Evolutionary conservation across 2,797 vertebrate species (phyloP), one percentile per base, ranked within the genome.

Genomic region (Amphiprion clarkii): DNA sequence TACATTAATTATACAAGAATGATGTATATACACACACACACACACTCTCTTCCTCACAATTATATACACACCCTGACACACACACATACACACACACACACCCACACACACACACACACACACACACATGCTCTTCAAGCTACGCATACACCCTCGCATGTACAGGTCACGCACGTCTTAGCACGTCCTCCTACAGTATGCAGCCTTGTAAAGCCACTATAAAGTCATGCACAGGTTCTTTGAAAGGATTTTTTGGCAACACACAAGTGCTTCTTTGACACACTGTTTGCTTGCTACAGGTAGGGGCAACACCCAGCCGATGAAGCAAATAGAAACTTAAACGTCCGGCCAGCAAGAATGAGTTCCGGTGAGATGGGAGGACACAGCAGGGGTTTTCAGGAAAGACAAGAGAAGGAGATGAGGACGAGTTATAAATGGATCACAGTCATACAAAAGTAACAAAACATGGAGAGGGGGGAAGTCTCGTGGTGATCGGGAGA

Each of bases 181-280:
- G 79, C 86, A 73, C 73, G 76, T 84, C 89, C 85, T 91, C 87
- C 89, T 91, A 92, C 83, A 81, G 86, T 86, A 87, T 84, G 90
- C 79, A 89, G 92, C 91, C 82, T 83, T 67, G 83, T 83, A 92
- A 89, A 93, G 90, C 89, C 90, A 90, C 87, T 90, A 87, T 90
- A 92, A 93, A 93, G 88, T 94, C 93, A 94, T 94, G 93, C 93
- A 94, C 83, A 88, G 90, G 87, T 92, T 93, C 86, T 93, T 92
- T 89, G 84, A 92, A 90, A 92, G 83, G 77, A 80, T 93, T 94
- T 95, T 95, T 95, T 46, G 95, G 94, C 94, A 95, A 95, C 93
- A 93, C 91, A 91, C 83, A 90, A 93, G 93, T 93, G 93, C 83
- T 94, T 93, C 87, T 90, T 92, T 91, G 90, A 92, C 91, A 92